Percentiles rank a stretch among this genome's conserved stretches.
phyloP scores from a whole-genome alignment of 2,113 vertebrate species.

The Istiophorus platypterus region DNA sequence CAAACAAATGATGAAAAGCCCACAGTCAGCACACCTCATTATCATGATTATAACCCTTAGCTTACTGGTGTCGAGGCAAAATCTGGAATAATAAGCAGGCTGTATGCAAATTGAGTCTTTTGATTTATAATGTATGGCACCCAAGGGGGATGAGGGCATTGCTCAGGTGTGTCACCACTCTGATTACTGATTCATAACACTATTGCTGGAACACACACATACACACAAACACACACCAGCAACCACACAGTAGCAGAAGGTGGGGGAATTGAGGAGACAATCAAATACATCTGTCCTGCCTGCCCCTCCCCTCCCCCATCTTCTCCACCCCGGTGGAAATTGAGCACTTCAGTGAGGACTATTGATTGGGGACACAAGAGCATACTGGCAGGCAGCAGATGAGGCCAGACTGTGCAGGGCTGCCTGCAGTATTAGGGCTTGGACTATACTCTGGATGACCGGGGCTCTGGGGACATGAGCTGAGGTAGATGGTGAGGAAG shows the following conservation, averaged over 20 bases:
- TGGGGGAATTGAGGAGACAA: conserved; percentile 85
- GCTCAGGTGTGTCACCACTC: conserved; percentile 88
- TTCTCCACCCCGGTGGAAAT: conserved; percentile 81
- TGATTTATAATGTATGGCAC: conserved; percentile 90
- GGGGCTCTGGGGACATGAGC: conserved; percentile 50
- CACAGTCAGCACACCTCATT: conserved; percentile 85
- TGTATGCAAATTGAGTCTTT: conserved; percentile 86
- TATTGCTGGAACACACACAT: conserved; percentile 69
- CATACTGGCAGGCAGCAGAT: conserved; percentile 81
- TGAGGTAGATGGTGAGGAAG: conserved; percentile 54
- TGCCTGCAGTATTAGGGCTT: conserved; percentile 68
- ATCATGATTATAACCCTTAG: conserved; percentile 84
- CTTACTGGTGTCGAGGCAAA: conserved; percentile 79
- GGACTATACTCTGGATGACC: conserved; percentile 49
- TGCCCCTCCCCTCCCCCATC: conserved; percentile 61
- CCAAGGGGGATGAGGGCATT: conserved; percentile 84
- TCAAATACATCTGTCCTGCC: conserved; percentile 84
- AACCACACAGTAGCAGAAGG: conserved; percentile 75
- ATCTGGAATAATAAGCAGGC: conserved; percentile 84
- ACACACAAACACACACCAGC: conserved; percentile 49
- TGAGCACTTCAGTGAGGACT: conserved; percentile 84
- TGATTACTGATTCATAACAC: conserved; percentile 87
- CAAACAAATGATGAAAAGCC: conserved; percentile 82
- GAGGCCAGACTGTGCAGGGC: conserved; percentile 74
- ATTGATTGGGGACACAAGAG: conserved; percentile 85